These are phyloP conservation scores for Acanthosepion esculentum DNA, from an alignment of 2,888 invertebrate genomes.

Conservation along the genomic window DNA sequence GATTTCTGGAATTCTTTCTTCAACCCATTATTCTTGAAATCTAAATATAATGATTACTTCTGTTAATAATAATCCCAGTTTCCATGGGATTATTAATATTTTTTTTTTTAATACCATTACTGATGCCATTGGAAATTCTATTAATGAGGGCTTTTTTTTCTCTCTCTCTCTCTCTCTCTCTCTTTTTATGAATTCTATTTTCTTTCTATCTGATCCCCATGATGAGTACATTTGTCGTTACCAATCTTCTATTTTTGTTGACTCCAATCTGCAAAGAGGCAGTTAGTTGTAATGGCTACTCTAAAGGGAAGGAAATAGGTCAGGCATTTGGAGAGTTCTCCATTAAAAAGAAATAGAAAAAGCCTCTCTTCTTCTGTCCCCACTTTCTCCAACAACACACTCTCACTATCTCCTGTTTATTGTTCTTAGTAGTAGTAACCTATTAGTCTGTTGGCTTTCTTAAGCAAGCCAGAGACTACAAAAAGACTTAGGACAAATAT, in stretches of 20 bases:
- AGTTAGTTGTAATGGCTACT: not conserved
- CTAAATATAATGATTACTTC: not conserved
- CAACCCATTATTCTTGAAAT: not conserved
- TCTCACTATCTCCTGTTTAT: not conserved
- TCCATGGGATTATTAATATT: too few relatives aligned
- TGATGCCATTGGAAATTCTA: not conserved
- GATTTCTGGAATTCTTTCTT: constrained; percentile 12
- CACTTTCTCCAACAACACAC: not conserved
- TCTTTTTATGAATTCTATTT: not conserved
- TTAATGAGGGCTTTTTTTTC: not conserved
- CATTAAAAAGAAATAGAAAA: constrained; percentile 23
- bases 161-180: not conserved
- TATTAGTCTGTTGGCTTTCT: not conserved
- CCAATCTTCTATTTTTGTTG: not conserved
- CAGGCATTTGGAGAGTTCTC: constrained; percentile 11
- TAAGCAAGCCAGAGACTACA: not conserved
- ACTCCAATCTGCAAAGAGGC: not conserved
- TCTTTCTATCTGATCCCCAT: not conserved
- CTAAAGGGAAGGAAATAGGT: not conserved
- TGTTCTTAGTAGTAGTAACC: not conserved
- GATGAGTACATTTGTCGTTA: not conserved
- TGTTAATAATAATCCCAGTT: not conserved
- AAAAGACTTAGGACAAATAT: not conserved
- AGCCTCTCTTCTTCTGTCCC: not conserved
- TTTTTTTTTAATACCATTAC: too few relatives aligned